phyloP scores from a whole-genome alignment of 2,888 invertebrate species.

The Rhagophthalmus giganteus region DNA sequence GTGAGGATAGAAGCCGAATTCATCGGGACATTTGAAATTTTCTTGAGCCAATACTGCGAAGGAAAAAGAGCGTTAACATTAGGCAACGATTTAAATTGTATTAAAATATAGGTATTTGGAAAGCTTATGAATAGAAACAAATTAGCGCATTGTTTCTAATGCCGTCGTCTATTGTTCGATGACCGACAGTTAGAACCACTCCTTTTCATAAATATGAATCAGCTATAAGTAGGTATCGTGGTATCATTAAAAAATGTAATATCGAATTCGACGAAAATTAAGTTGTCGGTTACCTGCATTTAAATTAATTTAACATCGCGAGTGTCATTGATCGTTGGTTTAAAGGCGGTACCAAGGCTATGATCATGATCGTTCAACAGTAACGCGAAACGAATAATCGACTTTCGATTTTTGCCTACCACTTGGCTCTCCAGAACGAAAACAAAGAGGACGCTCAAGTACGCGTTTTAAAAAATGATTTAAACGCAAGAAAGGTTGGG shows the following conservation, averaged over 20 bases:
- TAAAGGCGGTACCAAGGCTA: constrained; percentile 17
- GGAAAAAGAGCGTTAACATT: constrained; percentile 23
- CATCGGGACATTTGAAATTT: constrained; percentile 90
- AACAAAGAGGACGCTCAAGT: constrained; percentile 14
- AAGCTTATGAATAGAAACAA: too few species aligned
- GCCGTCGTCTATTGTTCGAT: too few species aligned
- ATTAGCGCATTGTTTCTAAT: too few species aligned
- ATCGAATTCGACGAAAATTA: too few species aligned
- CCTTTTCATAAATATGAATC: too few species aligned
- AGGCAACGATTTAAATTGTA: background rate
- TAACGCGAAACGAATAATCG: constrained; percentile 8
- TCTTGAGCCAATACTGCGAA: constrained; percentile 74
- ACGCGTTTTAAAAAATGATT: constrained; percentile 16
- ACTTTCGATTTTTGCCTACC: constrained; percentile 18
- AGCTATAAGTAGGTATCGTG: too few species aligned
- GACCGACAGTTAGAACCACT: too few species aligned
- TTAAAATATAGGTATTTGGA: too few species aligned
- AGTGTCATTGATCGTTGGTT: constrained; percentile 38
- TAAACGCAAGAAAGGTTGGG: constrained; percentile 29
- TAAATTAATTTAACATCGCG: constrained; percentile 75
- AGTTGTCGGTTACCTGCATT: constrained; percentile 94
- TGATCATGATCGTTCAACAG: constrained; percentile 6
- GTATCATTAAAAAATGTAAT: too few species aligned
- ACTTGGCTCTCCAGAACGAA: constrained; percentile 5
- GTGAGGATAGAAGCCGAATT: constrained; percentile 93